phyloP scores from a whole-genome alignment of 2,797 vertebrate genomes.

The Tiaroga cobitis region DNA sequence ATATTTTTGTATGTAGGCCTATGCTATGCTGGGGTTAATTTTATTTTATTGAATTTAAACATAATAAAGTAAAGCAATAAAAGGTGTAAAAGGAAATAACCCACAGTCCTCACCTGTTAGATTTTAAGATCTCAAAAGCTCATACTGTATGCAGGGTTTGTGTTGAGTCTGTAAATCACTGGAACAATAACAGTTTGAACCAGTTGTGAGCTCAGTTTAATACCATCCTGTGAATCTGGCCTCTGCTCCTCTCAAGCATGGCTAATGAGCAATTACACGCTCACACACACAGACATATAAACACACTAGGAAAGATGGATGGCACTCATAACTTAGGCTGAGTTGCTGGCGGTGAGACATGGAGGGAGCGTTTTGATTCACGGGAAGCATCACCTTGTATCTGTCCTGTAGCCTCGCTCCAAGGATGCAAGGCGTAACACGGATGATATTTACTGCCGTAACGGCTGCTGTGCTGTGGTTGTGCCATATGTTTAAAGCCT shows the following conservation, averaged over 20 bases:
- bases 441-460: constrained; percentile 26
- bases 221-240: constrained; percentile 34
- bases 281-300: constrained; percentile 9
- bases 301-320: constrained; percentile 42
- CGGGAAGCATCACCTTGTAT: constrained; percentile 45
- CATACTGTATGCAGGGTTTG: constrained; percentile 3
- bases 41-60: neutral
- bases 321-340: constrained; percentile 37
- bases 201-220: constrained; percentile 36
- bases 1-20: neutral
- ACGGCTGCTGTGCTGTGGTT: constrained; percentile 3
- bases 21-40: neutral
- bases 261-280: constrained; percentile 56
- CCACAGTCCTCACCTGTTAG: neutral
- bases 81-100: neutral
- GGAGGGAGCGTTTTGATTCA: constrained; percentile 22
- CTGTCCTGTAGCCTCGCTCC: constrained; percentile 21
- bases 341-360: constrained; percentile 26
- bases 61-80: neutral
- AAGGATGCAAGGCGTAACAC: constrained; percentile 16
- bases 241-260: constrained; percentile 37
- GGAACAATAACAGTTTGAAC: constrained; percentile 24
- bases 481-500: constrained; percentile 3
- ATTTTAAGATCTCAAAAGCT: neutral
- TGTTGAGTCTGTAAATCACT: constrained; percentile 22